Base-by-base conservation (phyloP, 2,797 vertebrate species). In the Gadopsis bispinosus region DNA sequence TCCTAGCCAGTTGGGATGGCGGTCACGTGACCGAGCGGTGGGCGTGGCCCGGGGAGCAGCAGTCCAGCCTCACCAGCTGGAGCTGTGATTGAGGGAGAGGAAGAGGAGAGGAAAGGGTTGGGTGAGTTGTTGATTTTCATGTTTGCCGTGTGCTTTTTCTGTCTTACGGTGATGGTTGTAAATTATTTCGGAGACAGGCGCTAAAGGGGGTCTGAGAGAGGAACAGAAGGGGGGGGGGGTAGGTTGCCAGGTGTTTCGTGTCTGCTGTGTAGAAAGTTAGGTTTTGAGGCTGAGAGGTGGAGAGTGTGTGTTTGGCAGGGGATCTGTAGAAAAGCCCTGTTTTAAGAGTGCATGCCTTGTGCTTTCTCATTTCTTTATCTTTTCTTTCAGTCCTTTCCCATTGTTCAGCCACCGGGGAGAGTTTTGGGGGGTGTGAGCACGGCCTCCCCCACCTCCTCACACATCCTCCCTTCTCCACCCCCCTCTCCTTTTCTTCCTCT, bases 81-180 rank as follows among this genome's bases (percentile, higher is more conserved):
- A 93, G 90, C 88, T 91, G 90, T 93, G 93, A 94, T 90, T 93
- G 93, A 91, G 91, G 89, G 87, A 86, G 82, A 73, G 80, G 78
- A 84, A 83, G 64, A 91, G 87, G 77, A 90, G 87, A 85, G 88
- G 79, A 89, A 79, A 90, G 91, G 87, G 86, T 87, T 93, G 88
- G 94, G 95, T 95, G 89, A 95, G 95, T 95, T 82, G 79, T 82
- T 73, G 76, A 45, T 90, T 80, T 85, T 75, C 14, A 37, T 79
- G 79, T 86, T 81, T 80, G 79, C 61, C 16, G 70, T 87, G 31
- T 81, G 69, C 68, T 78, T 83, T 83, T 75, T 79, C 60, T 78
- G 61, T 77, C n/a, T 59, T 35, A 31, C 31, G 17, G 50, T 41
- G 7, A 73, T 54, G 73, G 54, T 39, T 72, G 61, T 59, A 33